Conservation (phyloP, 2,113 vertebrate genomes). For the Takifugu flavidus region DNA sequence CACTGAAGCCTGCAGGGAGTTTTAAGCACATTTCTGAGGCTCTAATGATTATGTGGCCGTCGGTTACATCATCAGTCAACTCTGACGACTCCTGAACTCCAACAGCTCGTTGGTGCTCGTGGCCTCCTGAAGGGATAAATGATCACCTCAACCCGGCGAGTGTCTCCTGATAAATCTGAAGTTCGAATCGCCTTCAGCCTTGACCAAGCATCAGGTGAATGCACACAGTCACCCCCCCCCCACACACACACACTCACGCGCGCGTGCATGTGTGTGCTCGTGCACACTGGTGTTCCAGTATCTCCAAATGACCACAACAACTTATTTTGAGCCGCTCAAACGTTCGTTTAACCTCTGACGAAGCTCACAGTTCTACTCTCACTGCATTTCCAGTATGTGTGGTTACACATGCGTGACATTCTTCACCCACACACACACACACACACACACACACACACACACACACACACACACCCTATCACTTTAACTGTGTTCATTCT, state of each 20-base stretch:
- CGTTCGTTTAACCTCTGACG: conserved; percentile 26
- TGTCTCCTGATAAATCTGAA: conserved; percentile 91
- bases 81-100: conserved; percentile 9
- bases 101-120: conserved; percentile 45
- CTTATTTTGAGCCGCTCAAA: conserved; percentile 32
- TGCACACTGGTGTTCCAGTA: conserved; percentile 15
- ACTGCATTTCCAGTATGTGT: conserved; percentile 48
- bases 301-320: conserved; percentile 17
- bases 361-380: conserved; percentile 34
- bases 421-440: conserved; percentile 65
- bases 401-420: conserved; percentile 55
- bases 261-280: background rate
- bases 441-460: background rate
- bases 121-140: conserved; percentile 85
- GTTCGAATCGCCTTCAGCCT: conserved; percentile 97
- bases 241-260: conserved; percentile 7
- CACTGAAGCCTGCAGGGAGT: too few relatives aligned
- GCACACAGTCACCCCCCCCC: conserved; percentile 5
- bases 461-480: conserved; percentile 27
- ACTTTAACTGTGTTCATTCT: conserved; percentile 69
- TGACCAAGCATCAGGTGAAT: conserved; percentile 83
- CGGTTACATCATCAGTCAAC: background rate
- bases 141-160: conserved; percentile 92
- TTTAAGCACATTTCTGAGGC: background rate
- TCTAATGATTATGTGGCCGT: too few relatives aligned